Conservation (phyloP, 2,888 invertebrate genomes). For the Hyppa rectilinea region DNA sequence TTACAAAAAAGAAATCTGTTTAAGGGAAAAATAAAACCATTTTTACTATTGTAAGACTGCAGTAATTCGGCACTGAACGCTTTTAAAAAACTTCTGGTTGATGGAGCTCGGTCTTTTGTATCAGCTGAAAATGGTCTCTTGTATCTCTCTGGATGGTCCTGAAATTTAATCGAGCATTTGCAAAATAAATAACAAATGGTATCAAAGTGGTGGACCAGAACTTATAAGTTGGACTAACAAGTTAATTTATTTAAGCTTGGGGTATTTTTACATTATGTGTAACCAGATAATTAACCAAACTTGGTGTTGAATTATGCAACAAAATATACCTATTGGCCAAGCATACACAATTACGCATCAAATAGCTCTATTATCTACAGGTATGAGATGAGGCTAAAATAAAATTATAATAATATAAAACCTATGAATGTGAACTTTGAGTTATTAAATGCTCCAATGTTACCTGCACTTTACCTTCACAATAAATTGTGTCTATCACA, state of each 20-base stretch:
- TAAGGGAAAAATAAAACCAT: neutral
- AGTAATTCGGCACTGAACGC: slow-evolving; percentile 83
- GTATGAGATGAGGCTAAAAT: neutral
- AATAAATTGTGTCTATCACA: neutral
- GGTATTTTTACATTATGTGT: neutral
- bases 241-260: neutral
- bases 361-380: neutral
- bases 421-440: neutral
- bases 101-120: slow-evolving; percentile 80
- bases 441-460: slow-evolving; percentile 14
- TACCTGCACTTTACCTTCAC: slow-evolving; percentile 5
- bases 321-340: neutral
- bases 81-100: slow-evolving; percentile 82
- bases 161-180: slow-evolving; percentile 49
- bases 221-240: neutral
- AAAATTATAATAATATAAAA: neutral
- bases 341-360: neutral
- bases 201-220: too few species aligned
- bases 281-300: neutral
- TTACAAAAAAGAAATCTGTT: neutral
- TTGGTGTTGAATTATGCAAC: neutral
- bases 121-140: slow-evolving; percentile 88
- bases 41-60: slow-evolving; percentile 81
- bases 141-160: slow-evolving; percentile 84
- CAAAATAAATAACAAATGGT: neutral